Evolutionary conservation across 1,140 invertebrate genomes (phyloP).

Genomic region (Zaprionus tsacasi): DNA sequence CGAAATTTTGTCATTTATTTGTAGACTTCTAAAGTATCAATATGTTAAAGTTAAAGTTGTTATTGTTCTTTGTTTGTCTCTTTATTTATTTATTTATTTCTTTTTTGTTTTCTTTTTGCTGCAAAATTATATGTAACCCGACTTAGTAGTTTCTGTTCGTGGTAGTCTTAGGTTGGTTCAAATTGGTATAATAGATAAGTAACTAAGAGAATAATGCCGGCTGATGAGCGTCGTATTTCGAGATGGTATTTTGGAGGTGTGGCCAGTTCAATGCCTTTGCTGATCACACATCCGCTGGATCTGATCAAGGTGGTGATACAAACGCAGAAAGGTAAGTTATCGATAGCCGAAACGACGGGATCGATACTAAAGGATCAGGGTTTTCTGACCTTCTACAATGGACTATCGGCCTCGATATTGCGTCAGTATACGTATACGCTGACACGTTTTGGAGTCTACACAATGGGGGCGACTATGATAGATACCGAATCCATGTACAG

Average conservation of each 20-base stretch:
- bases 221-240: conserved; percentile 32
- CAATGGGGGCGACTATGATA: conserved; percentile 30
- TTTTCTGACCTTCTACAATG: conserved; percentile 85
- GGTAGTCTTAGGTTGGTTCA: neutral
- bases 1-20: conserved; percentile 22
- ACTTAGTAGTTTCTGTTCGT: neutral
- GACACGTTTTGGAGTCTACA: conserved; percentile 61
- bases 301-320: conserved; percentile 98
- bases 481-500: conserved; percentile 50
- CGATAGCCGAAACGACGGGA: conserved; percentile 1
- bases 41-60: neutral
- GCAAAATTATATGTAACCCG: no score
- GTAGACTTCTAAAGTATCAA: neutral
- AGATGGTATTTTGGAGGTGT: conserved; percentile 98
- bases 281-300: conserved; percentile 98
- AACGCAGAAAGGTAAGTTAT: conserved; percentile 94
- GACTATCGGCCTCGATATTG: conserved; percentile 62
- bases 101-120: no score
- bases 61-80: neutral
- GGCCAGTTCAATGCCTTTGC: conserved; percentile 91
- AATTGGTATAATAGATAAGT: neutral
- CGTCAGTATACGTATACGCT: conserved; percentile 67
- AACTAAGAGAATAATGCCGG: neutral
- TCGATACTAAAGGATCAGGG: conserved; percentile 59
- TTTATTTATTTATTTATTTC: no score